Evolutionary conservation across 2,888 invertebrate species (phyloP), one percentile per base, ranked within the genome.

Genomic region (Pterostichus niger): DNA sequence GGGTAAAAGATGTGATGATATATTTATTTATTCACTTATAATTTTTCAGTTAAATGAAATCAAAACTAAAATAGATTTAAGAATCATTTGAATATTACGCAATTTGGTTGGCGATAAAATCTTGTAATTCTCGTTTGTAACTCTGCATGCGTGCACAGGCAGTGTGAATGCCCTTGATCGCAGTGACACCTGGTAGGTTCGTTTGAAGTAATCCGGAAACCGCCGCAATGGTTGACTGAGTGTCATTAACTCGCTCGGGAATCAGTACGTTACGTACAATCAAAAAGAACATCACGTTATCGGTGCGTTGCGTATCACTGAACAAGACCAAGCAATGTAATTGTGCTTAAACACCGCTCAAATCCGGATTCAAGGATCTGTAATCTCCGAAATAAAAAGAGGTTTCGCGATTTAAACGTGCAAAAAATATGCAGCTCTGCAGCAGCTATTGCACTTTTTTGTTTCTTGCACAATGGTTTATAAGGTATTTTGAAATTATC

Each of bases 111-210:
- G 6, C 10, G 68, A 71, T 71, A 71, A 71, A 71, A 71, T 71
- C 68, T 64, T 3, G 6, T 56, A 24, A 2, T 24, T 24, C 24
- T 24, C 24, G 24, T 24, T 24, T 24, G 24, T 24, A 24, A 24
- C 13, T 33, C 13, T 35, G 17, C 7, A 9, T 15, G 54, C 10
- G 68, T 71, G 68, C 44, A 17, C 44, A n/a, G 7, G 44, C 15
- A 44, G 54, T 52, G 75, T 75, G 75, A 75, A 75, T 75, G 75
- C 75, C 75, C 75, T 75, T 52, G 75, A 17, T 49, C 13, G 54
- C 46, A 54, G 75, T 75, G 75, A 75, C 75, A 75, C 75, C 75
- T 75, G 75, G 75, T 13, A 11, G 64, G 17, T 75, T 13, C 11
- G 17, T 44, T 24, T 73, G 73, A 73, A 54, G 54, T 49, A 49